Conservation (phyloP, 2,797 vertebrate genomes). For the Leuciscus waleckii region DNA sequence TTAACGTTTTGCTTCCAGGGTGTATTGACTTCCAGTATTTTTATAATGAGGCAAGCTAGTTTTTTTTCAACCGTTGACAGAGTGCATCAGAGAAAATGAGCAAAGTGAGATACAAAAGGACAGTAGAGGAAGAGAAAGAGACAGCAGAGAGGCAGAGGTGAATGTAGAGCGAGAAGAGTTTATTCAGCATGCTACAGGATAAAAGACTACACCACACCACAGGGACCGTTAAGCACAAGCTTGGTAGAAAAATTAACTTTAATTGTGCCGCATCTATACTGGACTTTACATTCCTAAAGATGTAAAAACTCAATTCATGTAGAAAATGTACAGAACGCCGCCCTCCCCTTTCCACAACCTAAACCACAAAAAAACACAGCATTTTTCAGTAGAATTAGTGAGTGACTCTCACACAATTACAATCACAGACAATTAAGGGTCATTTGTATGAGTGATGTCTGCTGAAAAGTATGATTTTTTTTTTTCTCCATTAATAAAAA, state of each 20-base stretch:
- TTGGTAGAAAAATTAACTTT: constrained; percentile 95
- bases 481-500: constrained; percentile 67
- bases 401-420: background rate
- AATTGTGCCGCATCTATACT: constrained; percentile 91
- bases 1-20: background rate
- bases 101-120: constrained; percentile 48
- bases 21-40: background rate
- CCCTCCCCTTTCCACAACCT: constrained; percentile 7
- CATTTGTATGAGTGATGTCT: constrained; percentile 27
- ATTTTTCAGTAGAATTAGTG: constrained; percentile 18
- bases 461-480: background rate
- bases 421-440: constrained; percentile 28
- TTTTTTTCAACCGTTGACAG: constrained; percentile 81
- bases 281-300: constrained; percentile 92
- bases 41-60: background rate
- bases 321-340: constrained; percentile 90
- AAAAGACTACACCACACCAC: constrained; percentile 85
- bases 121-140: constrained; percentile 69
- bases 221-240: constrained; percentile 81
- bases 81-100: constrained; percentile 71
- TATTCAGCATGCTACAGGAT: constrained; percentile 96
- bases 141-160: constrained; percentile 90
- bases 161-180: constrained; percentile 92
- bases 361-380: constrained; percentile 23
- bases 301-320: constrained; percentile 90